Base-by-base conservation (phyloP, 2,888 invertebrate genomes). In the Sclerodermus sp. region DNA sequence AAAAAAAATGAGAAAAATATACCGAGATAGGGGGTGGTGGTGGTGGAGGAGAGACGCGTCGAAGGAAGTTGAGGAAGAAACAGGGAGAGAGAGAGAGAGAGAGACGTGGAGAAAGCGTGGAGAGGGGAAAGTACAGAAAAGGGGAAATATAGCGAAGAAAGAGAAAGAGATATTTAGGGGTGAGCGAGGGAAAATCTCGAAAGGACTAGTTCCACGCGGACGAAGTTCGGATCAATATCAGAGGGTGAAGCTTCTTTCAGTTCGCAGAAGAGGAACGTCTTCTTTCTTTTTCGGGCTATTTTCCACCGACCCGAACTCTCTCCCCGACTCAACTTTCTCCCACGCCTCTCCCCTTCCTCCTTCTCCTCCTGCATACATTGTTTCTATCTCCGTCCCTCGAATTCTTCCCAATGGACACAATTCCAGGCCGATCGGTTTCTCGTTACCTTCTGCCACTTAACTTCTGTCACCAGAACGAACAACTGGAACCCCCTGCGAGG, bases 201-300 rank as follows among this genome's bases (percentile, higher is more conserved):
- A 59, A 66, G 60, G 51, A 63, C 58, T 53, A 50, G 61, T 58
- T 63, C 60, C 50, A 59, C 55, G 67, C 57, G 64, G 58, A 65
- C 60, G 62, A 61, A 66, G 65, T 61, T 61, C 66, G 72, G 72
- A 71, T 70, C 71, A 70, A 71, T 71, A 70, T 69, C 66, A 61
- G 58, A 59, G 53, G 64, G 53, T 59, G 60, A 55, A 62, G 62
- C 62, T 67, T 59, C 58, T 55, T 58, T 66, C 61, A 55, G 63
- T 62, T 57, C 58, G 48, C 42, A 13, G n/a, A 15, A 12, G 23
- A 34, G 12, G 23, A n/a, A 40, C 51, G 48, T 32, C 52, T 36
- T 44, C 48, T 31, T 42, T 37, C 23, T 40, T 39, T 41, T 8
- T 37, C 45, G 23, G 31, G 30, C 29, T 41, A 12, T 39, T 12